phyloP scores from a whole-genome alignment of 2,113 vertebrate species.

The Cercopithecus mona region DNA sequence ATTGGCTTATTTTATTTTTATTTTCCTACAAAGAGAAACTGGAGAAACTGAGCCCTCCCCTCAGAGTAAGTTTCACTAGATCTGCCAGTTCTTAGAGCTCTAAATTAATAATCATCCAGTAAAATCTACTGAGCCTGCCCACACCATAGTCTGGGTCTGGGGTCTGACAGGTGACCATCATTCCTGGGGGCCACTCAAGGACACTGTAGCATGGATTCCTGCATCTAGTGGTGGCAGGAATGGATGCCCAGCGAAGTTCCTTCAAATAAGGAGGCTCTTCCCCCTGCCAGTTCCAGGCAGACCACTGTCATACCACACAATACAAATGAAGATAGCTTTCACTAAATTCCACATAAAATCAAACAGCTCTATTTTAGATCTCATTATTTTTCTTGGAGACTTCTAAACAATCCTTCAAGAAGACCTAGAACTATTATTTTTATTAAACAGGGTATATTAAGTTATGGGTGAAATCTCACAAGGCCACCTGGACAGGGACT shows the following conservation, averaged over 20 bases:
- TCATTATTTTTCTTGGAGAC: conserved; percentile 33
- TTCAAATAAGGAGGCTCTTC: not conserved
- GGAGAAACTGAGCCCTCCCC: not conserved
- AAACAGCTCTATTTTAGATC: not conserved
- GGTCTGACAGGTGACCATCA: not conserved
- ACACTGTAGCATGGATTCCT: not conserved
- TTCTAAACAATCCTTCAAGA: conserved; percentile 21
- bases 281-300: not conserved
- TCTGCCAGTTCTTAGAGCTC: not conserved
- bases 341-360: not conserved
- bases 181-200: not conserved
- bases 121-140: not conserved
- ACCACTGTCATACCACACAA: not conserved
- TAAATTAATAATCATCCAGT: not conserved
- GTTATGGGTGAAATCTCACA: not conserved
- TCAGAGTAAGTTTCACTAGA: not conserved
- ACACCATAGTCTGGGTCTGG: not conserved
- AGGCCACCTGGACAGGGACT: not conserved
- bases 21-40: conserved; percentile 30
- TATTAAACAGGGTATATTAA: not conserved
- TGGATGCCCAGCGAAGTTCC: not conserved
- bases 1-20: not conserved
- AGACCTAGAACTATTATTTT: not conserved
- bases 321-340: not conserved
- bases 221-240: not conserved